These are phyloP conservation scores for Dipus sagitta DNA, from an alignment of 2,797 vertebrate genomes.

Conservation along the genomic window DNA sequence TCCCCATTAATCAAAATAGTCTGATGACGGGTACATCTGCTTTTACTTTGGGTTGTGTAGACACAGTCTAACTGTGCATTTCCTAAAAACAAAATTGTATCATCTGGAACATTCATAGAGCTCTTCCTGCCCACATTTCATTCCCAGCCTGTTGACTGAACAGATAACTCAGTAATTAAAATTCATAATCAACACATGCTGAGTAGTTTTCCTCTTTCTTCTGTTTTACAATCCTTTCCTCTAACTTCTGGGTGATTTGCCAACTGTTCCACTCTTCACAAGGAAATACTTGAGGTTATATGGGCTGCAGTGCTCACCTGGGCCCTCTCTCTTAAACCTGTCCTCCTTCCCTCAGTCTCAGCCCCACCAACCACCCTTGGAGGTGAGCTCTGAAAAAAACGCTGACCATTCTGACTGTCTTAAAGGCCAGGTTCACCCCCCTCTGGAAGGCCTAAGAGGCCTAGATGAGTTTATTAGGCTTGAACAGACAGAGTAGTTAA, in stretches of 20 bases:
- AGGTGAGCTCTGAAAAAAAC: neutral
- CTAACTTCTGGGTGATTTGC: constrained; percentile 74
- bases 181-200: constrained; percentile 85
- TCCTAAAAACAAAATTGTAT: constrained; percentile 81
- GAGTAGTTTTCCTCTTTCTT: constrained; percentile 76
- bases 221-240: constrained; percentile 69
- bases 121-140: constrained; percentile 78
- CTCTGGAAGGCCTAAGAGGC: neutral
- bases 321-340: neutral
- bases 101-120: constrained; percentile 78
- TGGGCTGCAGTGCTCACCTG: neutral
- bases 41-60: constrained; percentile 81
- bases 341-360: neutral
- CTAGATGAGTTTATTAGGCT: neutral
- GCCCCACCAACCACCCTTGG: neutral
- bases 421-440: neutral
- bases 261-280: constrained; percentile 63
- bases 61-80: constrained; percentile 82
- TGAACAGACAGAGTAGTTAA: neutral
- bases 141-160: constrained; percentile 77
- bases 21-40: constrained; percentile 82
- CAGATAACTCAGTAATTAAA: constrained; percentile 84
- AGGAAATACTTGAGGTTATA: constrained; percentile 57
- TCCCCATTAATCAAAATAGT: constrained; percentile 84
- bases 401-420: neutral